Percentiles rank a stretch among this genome's conserved stretches.
phyloP scores from a whole-genome alignment of 2,797 vertebrate species.

The Poeciliopsis gracilis region DNA sequence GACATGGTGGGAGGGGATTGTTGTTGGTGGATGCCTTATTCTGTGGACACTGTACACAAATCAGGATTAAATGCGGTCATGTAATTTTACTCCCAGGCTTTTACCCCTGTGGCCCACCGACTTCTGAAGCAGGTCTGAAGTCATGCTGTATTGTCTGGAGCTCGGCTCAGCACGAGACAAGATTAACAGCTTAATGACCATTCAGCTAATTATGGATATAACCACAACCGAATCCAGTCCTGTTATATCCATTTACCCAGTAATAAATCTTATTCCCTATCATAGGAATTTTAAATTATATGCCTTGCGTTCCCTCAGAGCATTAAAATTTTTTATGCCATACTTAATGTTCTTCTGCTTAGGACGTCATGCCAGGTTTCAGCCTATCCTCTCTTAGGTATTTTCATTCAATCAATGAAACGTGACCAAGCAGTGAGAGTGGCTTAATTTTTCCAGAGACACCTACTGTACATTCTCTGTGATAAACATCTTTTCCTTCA shows the following conservation, averaged over 20 bases:
- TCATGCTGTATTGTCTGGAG: constrained; percentile 36
- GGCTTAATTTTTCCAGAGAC: constrained; percentile 43
- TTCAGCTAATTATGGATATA: constrained; percentile 56
- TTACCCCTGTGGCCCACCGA: constrained; percentile 61
- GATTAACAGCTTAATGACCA: constrained; percentile 64
- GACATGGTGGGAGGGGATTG: constrained; percentile 30
- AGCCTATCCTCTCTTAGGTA: constrained; percentile 53
- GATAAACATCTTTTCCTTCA: constrained; percentile 25
- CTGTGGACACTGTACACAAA: constrained; percentile 55
- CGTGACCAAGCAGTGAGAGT: constrained; percentile 32
- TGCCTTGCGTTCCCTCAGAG: constrained; percentile 28
- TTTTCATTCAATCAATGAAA: constrained; percentile 64
- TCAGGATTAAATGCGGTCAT: constrained; percentile 51
- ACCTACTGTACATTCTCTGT: constrained; percentile 32
- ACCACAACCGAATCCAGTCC: constrained; percentile 53
- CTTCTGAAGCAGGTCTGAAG: constrained; percentile 56
- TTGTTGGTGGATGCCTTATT: constrained; percentile 4
- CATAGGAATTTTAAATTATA: constrained; percentile 35
- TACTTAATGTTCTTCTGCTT: constrained; percentile 27
- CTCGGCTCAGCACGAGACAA: constrained; percentile 43
- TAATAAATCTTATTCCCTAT: constrained; percentile 53
- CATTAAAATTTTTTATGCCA: constrained; percentile 8
- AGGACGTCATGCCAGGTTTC: constrained; percentile 38
- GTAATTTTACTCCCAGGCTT: constrained; percentile 63
- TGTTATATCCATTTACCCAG: constrained; percentile 43